Base-by-base conservation (phyloP, 2,113 vertebrate species). In the Tupaia chinensis region DNA sequence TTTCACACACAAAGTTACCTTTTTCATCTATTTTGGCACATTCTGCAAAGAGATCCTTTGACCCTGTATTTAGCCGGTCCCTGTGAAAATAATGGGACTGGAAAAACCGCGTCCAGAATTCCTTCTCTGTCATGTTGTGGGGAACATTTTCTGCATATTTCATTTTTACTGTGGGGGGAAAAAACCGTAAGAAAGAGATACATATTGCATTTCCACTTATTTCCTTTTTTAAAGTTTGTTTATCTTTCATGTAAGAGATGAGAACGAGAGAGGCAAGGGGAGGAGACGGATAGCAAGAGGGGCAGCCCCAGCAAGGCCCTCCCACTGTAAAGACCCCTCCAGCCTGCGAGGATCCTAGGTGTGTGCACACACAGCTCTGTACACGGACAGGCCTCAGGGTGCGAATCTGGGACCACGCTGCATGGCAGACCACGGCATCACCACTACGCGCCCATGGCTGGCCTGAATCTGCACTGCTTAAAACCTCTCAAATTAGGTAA, bases 41-140 rank as follows among this genome's bases (percentile, higher is more conserved):
- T 98, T 99, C 99, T 0, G 99, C 99, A 98, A 99, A 99, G 86
- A 99, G 99, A 96, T 99, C 99, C 98, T 99, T 99, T 56, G 99
- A 99, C 76, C 99, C 99, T 89, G 99, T 99, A 97, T 99, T 99
- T 94, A 99, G 99, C 78, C 99, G 99, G 97, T 99, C 99, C 98
- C 99, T 98, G 98, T 99, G 99, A 97, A 99, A 99, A 98, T 99
- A 99, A 98, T 99, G 99, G 87, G 99, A 99, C 98, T 99, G 99
- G 97, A 99, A 99, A 98, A 99, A 99, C 60, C 99, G 98, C 3
- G 99, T 99, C 99, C 99, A 99, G 98, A 99, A 99, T 97, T 99
- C 99, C 97, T 99, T 99, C 98, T 99, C 99, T 0, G 99, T 99
- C 99, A 99, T 98, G 97, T 98, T 99, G 97, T 99, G 99, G 94